Evolutionary conservation across 92 coral and sea anemone genomes (phyloP), one percentile per base, ranked within the genome.

Genomic region (Hydrozoanthus gracilis): DNA sequence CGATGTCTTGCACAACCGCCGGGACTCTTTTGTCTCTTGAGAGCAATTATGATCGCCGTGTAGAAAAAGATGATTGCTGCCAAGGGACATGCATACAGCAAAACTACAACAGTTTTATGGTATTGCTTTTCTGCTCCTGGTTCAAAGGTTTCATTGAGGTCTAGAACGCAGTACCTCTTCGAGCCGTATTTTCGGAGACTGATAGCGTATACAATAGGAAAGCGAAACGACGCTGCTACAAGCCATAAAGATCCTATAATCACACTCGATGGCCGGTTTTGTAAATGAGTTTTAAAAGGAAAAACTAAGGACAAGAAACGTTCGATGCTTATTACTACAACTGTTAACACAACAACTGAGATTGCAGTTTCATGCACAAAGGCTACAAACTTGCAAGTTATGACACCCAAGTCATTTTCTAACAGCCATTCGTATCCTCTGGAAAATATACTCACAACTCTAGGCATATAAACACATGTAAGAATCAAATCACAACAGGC

Each of bases 391-490:
- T 87, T 90, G 61, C 95, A 93, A 27, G 89, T 76, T 11, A 71
- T 13, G 56, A 73, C 48, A 0, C 90, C 93, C 47, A 87, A 35
- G 5, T 61, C 47, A 15, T 87, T 92, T 4, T 87, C 83, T 8
- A 91, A 16, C 56, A 85, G 85, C 95, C 95, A 93, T 64, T 86
- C 69, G 73, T 79, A 91, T 6, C 95, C 95, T 12, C 75, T 83
- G 11, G 83, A 78, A 13, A 88, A 77, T 4, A 93, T 82, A 47
- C 84, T 88, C 14, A 93, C 44, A 35, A 93, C 90, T 55, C 95
- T 79, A 7, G 93, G 95, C 95, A 93, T 93, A 78, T 93, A 93
- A 18, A 87, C 86, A 9, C 78, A 17, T 1, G 90, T 93, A 39
- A 93, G 87, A 7, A 90, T 47, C 11, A 93, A 72, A 73, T 93